Evolutionary conservation across 2,113 vertebrate genomes (phyloP), one percentile per base, ranked within the genome.

Genomic region (Limanda limanda): DNA sequence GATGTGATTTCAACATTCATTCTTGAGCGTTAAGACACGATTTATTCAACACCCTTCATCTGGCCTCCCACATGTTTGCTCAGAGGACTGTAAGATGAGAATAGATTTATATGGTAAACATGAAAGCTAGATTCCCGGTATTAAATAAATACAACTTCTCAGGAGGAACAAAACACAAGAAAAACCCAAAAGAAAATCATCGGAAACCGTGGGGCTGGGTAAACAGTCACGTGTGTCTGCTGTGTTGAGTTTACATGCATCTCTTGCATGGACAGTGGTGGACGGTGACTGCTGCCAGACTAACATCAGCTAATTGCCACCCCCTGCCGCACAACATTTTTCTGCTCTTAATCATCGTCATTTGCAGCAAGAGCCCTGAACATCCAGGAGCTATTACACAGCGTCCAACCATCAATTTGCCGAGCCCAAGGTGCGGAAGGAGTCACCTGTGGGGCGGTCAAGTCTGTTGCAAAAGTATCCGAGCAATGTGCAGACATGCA

Each of bases 91-190:
- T 62, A 77, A 86, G 87, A 82, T 47, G 62, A 81, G 76, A 85
- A 79, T 54, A 67, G 70, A 80, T 81, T 85, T 57, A 79, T 76
- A 85, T 80, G 85, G 84, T 84, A 85, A 90, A 86, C 45, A 51
- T 93, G 91, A 95, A 80, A 95, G 95, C 94, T 94, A 92, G 95
- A 95, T 92, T 93, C 94, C 95, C 84, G 88, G 93, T 95, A 94
- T 94, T 95, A 92, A 93, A 94, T 97, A 97, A 98, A 98, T 96
- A 97, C 94, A 96, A 70, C 67, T 87, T 86, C 77, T 91, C 91
- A 95, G 95, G 95, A 71, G 86, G 92, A 88, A 81, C 77, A 78
- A 88, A 84, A 56, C 18, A 78, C 88, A 82, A 56, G 20, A 37
- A 84, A 81, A 91, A 69, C 42, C 64, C 51, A 88, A 89, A 88